Evolutionary conservation across 2,888 invertebrate species (phyloP), one percentile per base, ranked within the genome.

Genomic region (Parthenolecanium corni): DNA sequence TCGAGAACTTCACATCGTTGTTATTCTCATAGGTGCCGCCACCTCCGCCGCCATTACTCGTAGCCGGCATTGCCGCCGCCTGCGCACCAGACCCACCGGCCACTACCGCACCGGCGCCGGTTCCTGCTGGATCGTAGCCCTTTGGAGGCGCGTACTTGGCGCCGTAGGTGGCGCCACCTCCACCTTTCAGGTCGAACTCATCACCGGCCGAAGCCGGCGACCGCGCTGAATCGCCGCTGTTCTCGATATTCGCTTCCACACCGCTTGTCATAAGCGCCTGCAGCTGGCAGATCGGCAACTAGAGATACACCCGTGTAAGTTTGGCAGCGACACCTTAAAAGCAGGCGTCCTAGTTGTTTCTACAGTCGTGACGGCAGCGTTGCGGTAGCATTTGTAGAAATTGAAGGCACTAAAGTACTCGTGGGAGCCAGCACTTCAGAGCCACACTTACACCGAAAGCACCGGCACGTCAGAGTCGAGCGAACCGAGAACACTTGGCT

Each of bases 101-200:
- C 25, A 24, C 16, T 21, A 24, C 49, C 4, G 11, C 49, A 21
- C 23, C 24, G n/a, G 49, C 23, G 20, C 23, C 24, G n/a, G 49
- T 3, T 49, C 23, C 47, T 47, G 47, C 16, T 3, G 36, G 31
- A 14, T 18, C 44, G 38, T 58, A 58, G 3, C 46, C 47, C 46
- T 58, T 58, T n/a, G n/a, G n/a, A n/a, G n/a, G n/a, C 5, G 31
- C 31, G 58, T 58, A 58, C 16, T 58, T 58, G 23, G 25, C 20
- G 31, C 4, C 3, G 44, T 18, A n/a, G 44, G 4, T 44, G 44
- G 6, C 44, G 36, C 56, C 21, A 47, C 62, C 36, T 44, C 53
- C 11, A 52, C 56, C 21, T 40, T 47, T 3, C 31, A 3, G 42
- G 18, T 42, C 20, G n/a, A 42, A 36, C 52, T 52, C 52, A 40